A percentile compares a stretch with the other conserved stretches of the same genome.
phyloP scores from a whole-genome alignment of 2,888 invertebrate genomes.

The Dasypogon diadema region DNA sequence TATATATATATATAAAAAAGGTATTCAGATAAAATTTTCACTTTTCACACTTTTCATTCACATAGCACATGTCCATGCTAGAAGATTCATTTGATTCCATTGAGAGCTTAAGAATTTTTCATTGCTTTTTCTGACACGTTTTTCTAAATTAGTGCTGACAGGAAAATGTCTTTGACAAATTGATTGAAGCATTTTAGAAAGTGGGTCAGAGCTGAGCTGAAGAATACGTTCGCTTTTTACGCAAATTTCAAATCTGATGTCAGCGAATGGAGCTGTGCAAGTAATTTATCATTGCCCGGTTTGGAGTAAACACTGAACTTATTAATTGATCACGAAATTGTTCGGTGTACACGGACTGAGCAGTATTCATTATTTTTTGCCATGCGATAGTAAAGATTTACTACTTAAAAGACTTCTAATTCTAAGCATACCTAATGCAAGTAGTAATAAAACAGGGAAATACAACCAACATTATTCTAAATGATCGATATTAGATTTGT shows the following conservation, averaged over 20 bases:
- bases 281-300: neutral
- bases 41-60: neutral
- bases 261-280: too few species aligned
- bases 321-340: too few species aligned
- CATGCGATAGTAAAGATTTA: too few species aligned
- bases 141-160: slow-evolving; percentile 12
- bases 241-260: neutral
- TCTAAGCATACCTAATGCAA: too few species aligned
- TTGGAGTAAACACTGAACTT: neutral
- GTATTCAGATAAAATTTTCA: neutral
- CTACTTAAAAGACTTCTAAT: too few species aligned
- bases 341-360: too few species aligned
- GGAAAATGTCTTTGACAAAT: slow-evolving; percentile 30
- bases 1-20: neutral
- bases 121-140: neutral
- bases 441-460: too few species aligned
- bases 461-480: too few species aligned
- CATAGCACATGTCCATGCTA: neutral
- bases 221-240: slow-evolving; percentile 1
- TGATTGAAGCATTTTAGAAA: slow-evolving; percentile 21
- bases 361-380: too few species aligned
- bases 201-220: slow-evolving; percentile 29
- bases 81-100: neutral
- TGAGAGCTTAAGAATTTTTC: neutral
- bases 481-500: too few species aligned